phyloP scores from a whole-genome alignment of 2,797 vertebrate species.

The Rhincodon typus region DNA sequence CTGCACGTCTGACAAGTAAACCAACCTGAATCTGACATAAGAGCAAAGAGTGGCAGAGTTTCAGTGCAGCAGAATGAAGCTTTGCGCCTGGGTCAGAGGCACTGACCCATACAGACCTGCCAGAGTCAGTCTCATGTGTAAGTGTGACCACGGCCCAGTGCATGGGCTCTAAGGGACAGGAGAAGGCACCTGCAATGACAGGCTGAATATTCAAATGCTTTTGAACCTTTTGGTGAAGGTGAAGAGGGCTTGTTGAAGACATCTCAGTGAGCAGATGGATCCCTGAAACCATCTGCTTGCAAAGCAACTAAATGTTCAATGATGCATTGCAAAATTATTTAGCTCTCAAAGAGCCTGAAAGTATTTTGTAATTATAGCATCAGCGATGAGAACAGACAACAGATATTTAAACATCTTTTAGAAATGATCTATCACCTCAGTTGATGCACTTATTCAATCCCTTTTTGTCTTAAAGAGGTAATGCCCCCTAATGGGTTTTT shows the following conservation, averaged over 20 bases:
- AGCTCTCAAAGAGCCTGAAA: slow-evolving; percentile 82
- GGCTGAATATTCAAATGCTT: slow-evolving; percentile 64
- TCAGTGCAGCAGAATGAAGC: slow-evolving; percentile 29
- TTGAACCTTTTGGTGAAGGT: slow-evolving; percentile 76
- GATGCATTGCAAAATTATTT: slow-evolving; percentile 83
- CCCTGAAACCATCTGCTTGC: slow-evolving; percentile 83
- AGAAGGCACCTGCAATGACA: slow-evolving; percentile 55
- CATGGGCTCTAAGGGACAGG: slow-evolving; percentile 41
- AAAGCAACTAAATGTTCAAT: slow-evolving; percentile 81
- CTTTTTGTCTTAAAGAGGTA: slow-evolving; percentile 64
- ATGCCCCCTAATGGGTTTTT: slow-evolving; percentile 38
- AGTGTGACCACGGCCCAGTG: slow-evolving; percentile 36
- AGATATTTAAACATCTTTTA: slow-evolving; percentile 61
- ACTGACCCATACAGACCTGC: slow-evolving; percentile 41
- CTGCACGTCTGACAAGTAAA: neutral
- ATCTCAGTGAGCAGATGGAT: slow-evolving; percentile 83
- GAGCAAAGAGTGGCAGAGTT: slow-evolving; percentile 29
- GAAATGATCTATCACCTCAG: slow-evolving; percentile 79
- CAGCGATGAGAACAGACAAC: slow-evolving; percentile 74
- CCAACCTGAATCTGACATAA: neutral
- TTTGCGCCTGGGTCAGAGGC: slow-evolving; percentile 42
- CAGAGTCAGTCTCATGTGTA: slow-evolving; percentile 35
- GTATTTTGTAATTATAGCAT: slow-evolving; percentile 81
- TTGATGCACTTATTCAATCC: slow-evolving; percentile 53
- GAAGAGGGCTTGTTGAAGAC: slow-evolving; percentile 85